Conservation (phyloP, 2,113 vertebrate genomes). For the Lipophrys pholis region DNA sequence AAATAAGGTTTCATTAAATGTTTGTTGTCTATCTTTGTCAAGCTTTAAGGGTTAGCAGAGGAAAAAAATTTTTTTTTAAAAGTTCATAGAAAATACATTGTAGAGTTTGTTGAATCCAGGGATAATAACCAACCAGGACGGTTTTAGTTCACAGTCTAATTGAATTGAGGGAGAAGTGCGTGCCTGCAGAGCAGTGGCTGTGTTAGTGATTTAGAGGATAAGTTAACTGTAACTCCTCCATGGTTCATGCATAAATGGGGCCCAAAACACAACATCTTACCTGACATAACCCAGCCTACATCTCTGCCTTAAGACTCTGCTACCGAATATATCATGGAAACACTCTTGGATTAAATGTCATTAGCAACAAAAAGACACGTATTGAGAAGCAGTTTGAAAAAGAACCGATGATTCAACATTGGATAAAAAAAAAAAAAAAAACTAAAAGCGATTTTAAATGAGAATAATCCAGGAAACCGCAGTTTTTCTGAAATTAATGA, state of each 20-base stretch:
- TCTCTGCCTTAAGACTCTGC: conserved; percentile 17
- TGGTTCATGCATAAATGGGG: conserved; percentile 19
- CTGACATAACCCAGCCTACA: conserved; percentile 39
- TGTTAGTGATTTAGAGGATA: conserved; percentile 38
- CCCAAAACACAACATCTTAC: conserved; percentile 28
- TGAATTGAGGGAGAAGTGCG: conserved; percentile 25
- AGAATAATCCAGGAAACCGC: too few species aligned
- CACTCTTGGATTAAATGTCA: conserved; percentile 42
- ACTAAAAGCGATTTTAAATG: too few species aligned
- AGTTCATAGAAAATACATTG: too few species aligned
- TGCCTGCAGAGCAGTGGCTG: conserved; percentile 22
- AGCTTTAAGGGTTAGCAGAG: too few species aligned
- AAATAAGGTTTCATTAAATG: too few species aligned
- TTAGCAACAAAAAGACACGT: neutral
- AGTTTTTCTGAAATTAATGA: neutral
- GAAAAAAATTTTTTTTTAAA: too few species aligned
- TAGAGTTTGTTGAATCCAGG: neutral
- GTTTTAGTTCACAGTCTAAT: conserved; percentile 53
- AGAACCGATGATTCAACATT: too few species aligned
- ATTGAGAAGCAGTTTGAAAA: too few species aligned
- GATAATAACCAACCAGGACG: conserved; percentile 19
- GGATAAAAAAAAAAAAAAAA: too few species aligned
- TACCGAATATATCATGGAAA: conserved; percentile 25
- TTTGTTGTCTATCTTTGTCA: too few species aligned
- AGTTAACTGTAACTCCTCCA: conserved; percentile 35